A percentile compares a stretch with the other conserved stretches of the same genome.
Evolutionary conservation across 2,888 invertebrate species (phyloP).

Genomic region (Theretra japonica): DNA sequence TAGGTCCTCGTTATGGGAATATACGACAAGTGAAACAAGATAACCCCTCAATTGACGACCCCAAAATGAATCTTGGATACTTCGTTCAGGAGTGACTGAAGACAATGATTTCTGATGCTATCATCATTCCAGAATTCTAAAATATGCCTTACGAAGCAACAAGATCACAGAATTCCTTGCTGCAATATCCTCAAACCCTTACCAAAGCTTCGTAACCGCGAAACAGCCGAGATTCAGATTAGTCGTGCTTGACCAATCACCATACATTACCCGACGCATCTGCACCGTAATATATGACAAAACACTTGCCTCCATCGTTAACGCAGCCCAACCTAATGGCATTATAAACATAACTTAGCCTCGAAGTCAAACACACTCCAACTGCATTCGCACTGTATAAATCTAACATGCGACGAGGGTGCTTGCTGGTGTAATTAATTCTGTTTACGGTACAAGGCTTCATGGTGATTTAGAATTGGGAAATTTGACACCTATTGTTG

Average conservation of each 20-base stretch:
- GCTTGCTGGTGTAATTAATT: not conserved
- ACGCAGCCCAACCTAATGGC: constrained; percentile 47
- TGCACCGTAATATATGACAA: constrained; percentile 49
- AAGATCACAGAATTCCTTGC: constrained; percentile 15
- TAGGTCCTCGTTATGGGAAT: no score
- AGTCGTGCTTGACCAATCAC: constrained; percentile 41
- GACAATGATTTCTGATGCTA: no score
- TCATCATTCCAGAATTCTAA: no score
- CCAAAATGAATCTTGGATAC: no score
- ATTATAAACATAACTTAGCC: constrained; percentile 58
- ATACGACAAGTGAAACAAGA: no score
- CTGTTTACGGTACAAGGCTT: not conserved
- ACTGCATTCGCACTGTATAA: constrained; percentile 40
- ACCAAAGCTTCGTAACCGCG: not conserved
- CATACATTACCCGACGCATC: constrained; percentile 47
- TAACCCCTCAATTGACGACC: no score
- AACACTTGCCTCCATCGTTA: constrained; percentile 49
- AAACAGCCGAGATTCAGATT: constrained; percentile 28
- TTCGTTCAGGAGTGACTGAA: no score
- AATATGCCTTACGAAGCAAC: not conserved
- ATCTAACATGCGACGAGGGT: constrained; percentile 30
- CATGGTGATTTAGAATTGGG: not conserved
- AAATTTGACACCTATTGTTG: not conserved
- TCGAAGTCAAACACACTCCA: constrained; percentile 55
- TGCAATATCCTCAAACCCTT: not conserved